Evolutionary conservation across 2,113 vertebrate species (phyloP), one percentile per base, ranked within the genome.

Genomic region (Holacanthus passer): DNA sequence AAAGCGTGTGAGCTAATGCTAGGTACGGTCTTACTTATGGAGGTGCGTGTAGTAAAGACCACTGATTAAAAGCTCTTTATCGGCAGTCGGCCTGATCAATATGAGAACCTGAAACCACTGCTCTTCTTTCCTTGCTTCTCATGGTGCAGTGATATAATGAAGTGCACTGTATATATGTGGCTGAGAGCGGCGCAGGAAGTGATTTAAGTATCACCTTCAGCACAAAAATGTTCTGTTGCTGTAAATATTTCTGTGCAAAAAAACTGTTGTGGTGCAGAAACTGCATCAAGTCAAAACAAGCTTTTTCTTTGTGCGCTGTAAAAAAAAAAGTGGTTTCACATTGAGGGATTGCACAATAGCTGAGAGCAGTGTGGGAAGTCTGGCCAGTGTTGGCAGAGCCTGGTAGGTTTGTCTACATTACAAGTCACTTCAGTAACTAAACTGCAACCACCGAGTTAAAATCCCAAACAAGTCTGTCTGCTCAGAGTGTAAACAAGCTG

Each of bases 1-100:
- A 27, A 48, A 75, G 64, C 58, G 0, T 0, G 31, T 45, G 55
- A 48, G 17, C 59, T 32, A 0, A 1, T 1, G 59, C 58, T 29
- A 12, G 13, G 35, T 24, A 14, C 12, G 0, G 45, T 41, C 35
- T 50, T 17, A 62, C 47, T 47, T 20, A 19, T 2, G 14, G 20
- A 37, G 4, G 66, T 20, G 1, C 4, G 1, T 1, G 45, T n/a
- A 1, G 66, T 14, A n/a, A 67, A 72, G 12, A 5, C 52, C 1
- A 9, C 68, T 65, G 53, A 87, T 84, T 79, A 89, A 87, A 88
- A 81, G 77, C 85, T 87, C 62, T 86, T 83, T 66, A 86, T 52
- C 29, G 41, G 35, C 29, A 32, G 60, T 19, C 3, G 4, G 35
- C 22, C 66, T 20, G 67, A 88, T 90, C 80, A 39, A 86, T 86